A percentile compares a stretch with the other conserved stretches of the same genome.
Evolutionary conservation across 1,140 invertebrate genomes (phyloP).

Genomic region (Gryllus bimaculatus): DNA sequence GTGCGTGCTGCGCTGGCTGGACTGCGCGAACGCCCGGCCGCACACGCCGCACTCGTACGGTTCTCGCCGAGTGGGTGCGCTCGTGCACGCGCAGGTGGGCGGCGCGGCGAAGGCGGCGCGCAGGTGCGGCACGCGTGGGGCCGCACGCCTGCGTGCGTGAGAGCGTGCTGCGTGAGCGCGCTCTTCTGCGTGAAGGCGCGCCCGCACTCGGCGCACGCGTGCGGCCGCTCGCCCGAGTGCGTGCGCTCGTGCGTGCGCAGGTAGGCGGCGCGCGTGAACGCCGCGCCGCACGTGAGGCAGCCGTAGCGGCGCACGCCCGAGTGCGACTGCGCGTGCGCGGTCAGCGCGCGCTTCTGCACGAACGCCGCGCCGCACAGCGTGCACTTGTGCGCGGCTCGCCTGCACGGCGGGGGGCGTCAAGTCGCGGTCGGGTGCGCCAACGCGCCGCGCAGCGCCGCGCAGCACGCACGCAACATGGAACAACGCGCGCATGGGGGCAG

Average conservation of each 20-base stretch:
- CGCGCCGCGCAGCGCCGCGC: too few relatives aligned
- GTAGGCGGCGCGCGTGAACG: not conserved
- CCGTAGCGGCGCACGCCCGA: not conserved
- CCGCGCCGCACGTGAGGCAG: not conserved
- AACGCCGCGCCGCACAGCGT: too few relatives aligned
- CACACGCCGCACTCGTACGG: conserved; percentile 46
- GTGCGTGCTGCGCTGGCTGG: conserved; percentile 41
- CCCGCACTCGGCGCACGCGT: conserved; percentile 12
- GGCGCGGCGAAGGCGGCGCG: conserved; percentile 36
- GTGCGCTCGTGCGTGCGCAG: not conserved
- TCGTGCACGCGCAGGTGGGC: conserved; percentile 32
- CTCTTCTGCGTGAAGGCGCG: not conserved
- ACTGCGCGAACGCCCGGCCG: conserved; percentile 38
- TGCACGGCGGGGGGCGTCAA: too few relatives aligned
- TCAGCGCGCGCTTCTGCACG: too few relatives aligned
- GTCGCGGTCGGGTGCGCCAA: too few relatives aligned
- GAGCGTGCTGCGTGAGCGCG: not conserved
- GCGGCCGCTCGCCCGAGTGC: conserved; percentile 16
- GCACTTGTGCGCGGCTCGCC: too few relatives aligned
- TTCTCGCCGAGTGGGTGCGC: conserved; percentile 48
- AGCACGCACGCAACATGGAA: too few relatives aligned
- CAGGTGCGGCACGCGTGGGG: conserved; percentile 31
- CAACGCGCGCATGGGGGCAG: too few relatives aligned
- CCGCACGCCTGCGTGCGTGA: conserved; percentile 19
- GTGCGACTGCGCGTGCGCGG: too few relatives aligned